These are phyloP conservation scores for Pluvianellus socialis DNA, from an alignment of 2,113 vertebrate genomes.

Conservation along the genomic window DNA sequence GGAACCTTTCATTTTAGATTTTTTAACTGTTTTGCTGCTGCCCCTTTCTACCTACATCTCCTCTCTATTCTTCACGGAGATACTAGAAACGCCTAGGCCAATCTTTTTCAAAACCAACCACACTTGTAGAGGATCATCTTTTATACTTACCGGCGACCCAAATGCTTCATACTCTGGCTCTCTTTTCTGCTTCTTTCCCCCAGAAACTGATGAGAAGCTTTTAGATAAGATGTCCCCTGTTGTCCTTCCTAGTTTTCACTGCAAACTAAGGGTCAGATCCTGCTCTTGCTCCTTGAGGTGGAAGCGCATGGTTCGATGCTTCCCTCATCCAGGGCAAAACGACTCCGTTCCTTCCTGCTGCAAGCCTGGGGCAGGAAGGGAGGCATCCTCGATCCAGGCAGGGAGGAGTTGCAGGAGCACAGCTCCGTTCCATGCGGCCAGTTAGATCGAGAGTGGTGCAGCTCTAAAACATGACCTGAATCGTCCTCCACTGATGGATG, in stretches of 20 bases:
- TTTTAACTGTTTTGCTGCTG: background rate
- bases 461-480: background rate
- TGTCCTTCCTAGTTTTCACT: background rate
- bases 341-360: background rate
- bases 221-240: background rate
- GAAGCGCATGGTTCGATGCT: background rate
- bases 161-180: background rate
- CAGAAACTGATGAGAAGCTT: background rate
- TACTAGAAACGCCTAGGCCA: background rate
- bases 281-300: background rate
- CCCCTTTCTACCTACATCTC: background rate
- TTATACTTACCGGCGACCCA: background rate
- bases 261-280: background rate
- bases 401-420: background rate
- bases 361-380: background rate
- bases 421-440: fast-evolving
- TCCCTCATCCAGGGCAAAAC: background rate
- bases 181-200: background rate
- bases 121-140: background rate
- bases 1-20: background rate
- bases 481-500: background rate
- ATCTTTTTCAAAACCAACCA: background rate
- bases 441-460: background rate
- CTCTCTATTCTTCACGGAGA: background rate
- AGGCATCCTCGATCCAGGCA: background rate